A percentile compares a stretch with the other conserved stretches of the same genome.
Evolutionary conservation across 1,140 invertebrate species (phyloP).

Genomic region (Camponotus vicinus): DNA sequence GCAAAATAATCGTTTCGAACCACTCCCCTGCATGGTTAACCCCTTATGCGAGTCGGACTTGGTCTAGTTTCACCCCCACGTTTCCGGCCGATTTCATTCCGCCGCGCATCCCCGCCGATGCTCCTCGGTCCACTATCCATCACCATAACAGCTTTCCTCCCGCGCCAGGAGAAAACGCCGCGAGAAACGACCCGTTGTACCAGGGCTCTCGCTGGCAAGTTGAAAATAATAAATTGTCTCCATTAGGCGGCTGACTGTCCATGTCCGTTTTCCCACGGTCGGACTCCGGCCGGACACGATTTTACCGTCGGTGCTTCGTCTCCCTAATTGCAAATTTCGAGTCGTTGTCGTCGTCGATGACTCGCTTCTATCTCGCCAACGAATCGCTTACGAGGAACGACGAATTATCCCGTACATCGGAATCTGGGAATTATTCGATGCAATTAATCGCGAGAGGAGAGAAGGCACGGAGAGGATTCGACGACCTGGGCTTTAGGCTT

Average conservation of each 20-base stretch:
- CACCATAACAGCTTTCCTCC: slow-evolving; percentile 62
- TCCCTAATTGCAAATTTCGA: slow-evolving; percentile 48
- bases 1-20: slow-evolving; percentile 54
- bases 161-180: slow-evolving; percentile 47
- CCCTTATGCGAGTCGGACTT: not conserved
- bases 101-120: not conserved
- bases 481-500: not conserved
- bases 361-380: slow-evolving; percentile 37
- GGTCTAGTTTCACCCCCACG: slow-evolving; percentile 26
- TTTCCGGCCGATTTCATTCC: slow-evolving; percentile 63
- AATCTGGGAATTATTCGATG: slow-evolving; percentile 22
- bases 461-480: not conserved
- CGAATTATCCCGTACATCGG: not conserved
- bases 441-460: slow-evolving; percentile 27
- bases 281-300: slow-evolving; percentile 27
- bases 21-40: slow-evolving; percentile 9
- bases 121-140: slow-evolving; percentile 59
- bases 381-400: not conserved
- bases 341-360: slow-evolving; percentile 70
- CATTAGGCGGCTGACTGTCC: slow-evolving; percentile 66
- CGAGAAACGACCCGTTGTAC: slow-evolving; percentile 67
- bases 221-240: slow-evolving; percentile 79
- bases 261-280: slow-evolving; percentile 43
- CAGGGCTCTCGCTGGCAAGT: slow-evolving; percentile 67
- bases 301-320: slow-evolving; percentile 44